These are phyloP conservation scores for Ormyrus labotus DNA, from an alignment of 2,888 invertebrate genomes.

Conservation along the genomic window DNA sequence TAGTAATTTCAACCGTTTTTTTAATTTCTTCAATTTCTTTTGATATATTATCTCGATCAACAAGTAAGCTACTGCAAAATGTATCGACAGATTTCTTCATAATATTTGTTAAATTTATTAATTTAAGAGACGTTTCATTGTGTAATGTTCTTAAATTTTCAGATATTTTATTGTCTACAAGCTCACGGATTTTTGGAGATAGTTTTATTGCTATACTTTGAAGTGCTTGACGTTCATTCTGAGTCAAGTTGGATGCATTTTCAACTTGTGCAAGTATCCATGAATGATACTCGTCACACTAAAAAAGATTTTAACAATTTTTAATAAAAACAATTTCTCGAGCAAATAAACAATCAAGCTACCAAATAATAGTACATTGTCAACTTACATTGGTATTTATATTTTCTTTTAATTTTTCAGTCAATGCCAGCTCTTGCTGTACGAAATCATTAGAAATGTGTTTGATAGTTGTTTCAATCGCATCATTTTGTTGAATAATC, in stretches of 20 bases:
- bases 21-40: conserved; percentile 61
- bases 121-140: conserved; percentile 61
- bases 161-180: conserved; percentile 65
- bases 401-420: conserved; percentile 60
- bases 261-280: conserved; percentile 64
- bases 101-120: conserved; percentile 61
- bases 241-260: conserved; percentile 59
- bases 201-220: conserved; percentile 60
- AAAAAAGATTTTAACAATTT: conserved; percentile 29
- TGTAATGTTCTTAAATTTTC: conserved; percentile 64
- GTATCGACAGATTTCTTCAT: conserved; percentile 63
- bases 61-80: conserved; percentile 60
- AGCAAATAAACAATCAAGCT: conserved; percentile 6
- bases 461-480: conserved; percentile 61
- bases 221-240: conserved; percentile 61
- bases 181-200: conserved; percentile 62
- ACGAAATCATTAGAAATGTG: conserved; percentile 63
- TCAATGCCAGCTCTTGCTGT: conserved; percentile 57
- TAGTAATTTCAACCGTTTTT: conserved; percentile 58
- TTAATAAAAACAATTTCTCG: conserved; percentile 15
- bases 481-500: conserved; percentile 56
- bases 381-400: conserved; percentile 64
- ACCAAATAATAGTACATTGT: no score
- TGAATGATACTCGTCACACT: conserved; percentile 64
- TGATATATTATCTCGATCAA: conserved; percentile 62